Percentiles rank a stretch among this genome's conserved stretches.
These are phyloP conservation scores for Alexandromys fortis DNA, from an alignment of 2,113 vertebrate genomes.

Conservation along the genomic window DNA sequence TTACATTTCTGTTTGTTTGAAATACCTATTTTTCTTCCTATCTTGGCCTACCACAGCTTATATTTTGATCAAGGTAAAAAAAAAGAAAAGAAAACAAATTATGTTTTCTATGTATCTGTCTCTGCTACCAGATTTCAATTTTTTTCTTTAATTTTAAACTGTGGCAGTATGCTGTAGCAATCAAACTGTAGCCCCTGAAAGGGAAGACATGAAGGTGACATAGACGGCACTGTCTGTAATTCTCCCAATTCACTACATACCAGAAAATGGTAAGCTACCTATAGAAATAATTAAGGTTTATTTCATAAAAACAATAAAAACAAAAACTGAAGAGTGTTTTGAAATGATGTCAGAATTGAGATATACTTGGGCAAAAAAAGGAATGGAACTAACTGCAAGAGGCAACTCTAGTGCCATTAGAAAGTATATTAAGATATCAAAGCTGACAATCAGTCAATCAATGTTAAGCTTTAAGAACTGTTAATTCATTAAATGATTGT, in stretches of 20 bases:
- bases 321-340: background rate
- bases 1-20: background rate
- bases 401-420: background rate
- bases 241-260: background rate
- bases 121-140: background rate
- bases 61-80: background rate
- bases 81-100: background rate
- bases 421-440: constrained; percentile 19
- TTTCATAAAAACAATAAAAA: background rate
- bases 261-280: background rate
- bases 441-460: background rate
- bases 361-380: background rate
- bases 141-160: background rate
- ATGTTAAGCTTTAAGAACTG: background rate
- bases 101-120: background rate
- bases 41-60: background rate
- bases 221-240: background rate
- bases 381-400: background rate
- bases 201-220: background rate
- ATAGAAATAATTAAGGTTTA: background rate
- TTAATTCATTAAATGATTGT: background rate
- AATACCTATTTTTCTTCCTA: background rate
- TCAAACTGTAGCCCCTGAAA: background rate
- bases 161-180: background rate
- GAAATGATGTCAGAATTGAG: background rate